These are phyloP conservation scores for Criorhina ranunculi DNA, from an alignment of 2,888 invertebrate species.

Conservation along the genomic window DNA sequence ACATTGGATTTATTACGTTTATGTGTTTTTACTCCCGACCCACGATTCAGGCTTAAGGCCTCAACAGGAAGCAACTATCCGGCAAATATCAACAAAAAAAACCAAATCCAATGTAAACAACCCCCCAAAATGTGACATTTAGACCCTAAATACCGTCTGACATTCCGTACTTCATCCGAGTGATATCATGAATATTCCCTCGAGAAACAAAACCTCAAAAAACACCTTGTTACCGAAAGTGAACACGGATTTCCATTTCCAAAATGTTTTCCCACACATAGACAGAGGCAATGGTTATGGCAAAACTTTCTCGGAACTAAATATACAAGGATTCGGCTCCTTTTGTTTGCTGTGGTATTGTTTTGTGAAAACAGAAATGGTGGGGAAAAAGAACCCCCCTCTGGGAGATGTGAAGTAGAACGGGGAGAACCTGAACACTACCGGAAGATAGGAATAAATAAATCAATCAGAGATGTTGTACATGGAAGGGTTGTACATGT, in stretches of 20 bases:
- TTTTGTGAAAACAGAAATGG: background rate
- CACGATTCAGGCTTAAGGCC: constrained; percentile 27
- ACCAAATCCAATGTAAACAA: constrained; percentile 20
- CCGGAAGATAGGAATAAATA: constrained; percentile 28
- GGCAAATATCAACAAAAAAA: constrained; percentile 8
- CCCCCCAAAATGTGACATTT: constrained; percentile 24
- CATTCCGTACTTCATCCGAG: background rate
- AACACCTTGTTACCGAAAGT: constrained; percentile 12
- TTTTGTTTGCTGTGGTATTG: constrained; percentile 15
- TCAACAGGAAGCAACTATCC: background rate
- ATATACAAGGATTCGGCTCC: constrained; percentile 5
- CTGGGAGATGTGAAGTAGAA: too few species aligned
- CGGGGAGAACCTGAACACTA: constrained; percentile 1
- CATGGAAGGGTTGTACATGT: constrained; percentile 3
- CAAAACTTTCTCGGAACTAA: constrained; percentile 9
- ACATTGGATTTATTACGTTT: constrained; percentile 29
- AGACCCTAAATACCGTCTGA: constrained; percentile 10
- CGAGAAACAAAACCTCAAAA: background rate
- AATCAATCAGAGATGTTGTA: constrained; percentile 36
- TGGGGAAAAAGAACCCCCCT: background rate
- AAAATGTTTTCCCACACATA: background rate
- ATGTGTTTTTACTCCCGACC: constrained; percentile 13
- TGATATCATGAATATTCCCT: background rate
- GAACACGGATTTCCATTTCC: constrained; percentile 6
- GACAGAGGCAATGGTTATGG: background rate